Percentiles rank a stretch among this genome's conserved stretches.
Conservation (phyloP, 2,113 vertebrate genomes). For the Percina caprodes region DNA sequence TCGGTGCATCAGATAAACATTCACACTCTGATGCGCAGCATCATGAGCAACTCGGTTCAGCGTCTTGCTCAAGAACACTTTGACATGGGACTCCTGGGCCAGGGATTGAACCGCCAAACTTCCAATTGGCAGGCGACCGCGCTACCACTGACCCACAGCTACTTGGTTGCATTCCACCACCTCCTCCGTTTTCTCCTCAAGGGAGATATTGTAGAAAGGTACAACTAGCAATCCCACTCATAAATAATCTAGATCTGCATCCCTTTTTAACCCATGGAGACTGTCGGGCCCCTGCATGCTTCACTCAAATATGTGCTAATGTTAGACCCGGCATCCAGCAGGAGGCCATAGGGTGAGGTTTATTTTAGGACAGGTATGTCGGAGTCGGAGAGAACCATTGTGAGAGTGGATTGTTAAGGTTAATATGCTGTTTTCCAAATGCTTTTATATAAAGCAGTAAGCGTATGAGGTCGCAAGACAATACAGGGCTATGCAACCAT, state of each 20-base stretch:
- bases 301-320: conserved; percentile 67
- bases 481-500: neutral
- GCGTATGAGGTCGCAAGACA: neutral
- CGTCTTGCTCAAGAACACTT: too few species aligned
- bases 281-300: conserved; percentile 27
- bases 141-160: too few species aligned
- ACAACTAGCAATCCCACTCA: conserved; percentile 26
- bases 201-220: conserved; percentile 16
- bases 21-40: too few species aligned
- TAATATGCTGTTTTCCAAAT: neutral
- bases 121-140: too few species aligned
- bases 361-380: conserved; percentile 73
- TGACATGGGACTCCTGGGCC: too few species aligned
- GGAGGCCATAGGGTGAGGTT: conserved; percentile 51
- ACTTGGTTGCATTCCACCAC: too few species aligned
- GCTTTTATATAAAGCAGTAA: neutral
- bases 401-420: neutral
- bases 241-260: conserved; percentile 63
- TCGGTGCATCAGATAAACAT: too few species aligned
- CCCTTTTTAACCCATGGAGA: conserved; percentile 50
- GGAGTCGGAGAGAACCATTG: neutral
- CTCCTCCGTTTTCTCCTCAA: conserved; percentile 4
- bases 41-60: too few species aligned
- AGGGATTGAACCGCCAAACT: too few species aligned
- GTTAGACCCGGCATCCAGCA: conserved; percentile 67